These are phyloP conservation scores for Hyphantria cunea DNA, from an alignment of 1,140 invertebrate genomes.

Conservation along the genomic window DNA sequence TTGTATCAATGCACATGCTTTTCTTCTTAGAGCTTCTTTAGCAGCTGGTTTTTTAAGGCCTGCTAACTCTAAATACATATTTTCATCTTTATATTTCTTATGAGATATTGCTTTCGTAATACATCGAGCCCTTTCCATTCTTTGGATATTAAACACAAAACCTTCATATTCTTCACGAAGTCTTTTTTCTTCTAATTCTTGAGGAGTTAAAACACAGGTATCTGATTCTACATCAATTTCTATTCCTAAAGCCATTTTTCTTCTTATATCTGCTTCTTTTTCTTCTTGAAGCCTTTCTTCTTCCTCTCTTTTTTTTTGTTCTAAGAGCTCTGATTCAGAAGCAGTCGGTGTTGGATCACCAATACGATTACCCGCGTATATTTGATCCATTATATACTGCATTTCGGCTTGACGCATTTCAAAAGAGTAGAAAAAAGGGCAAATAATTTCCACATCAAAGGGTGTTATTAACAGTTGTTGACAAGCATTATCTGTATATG, in stretches of 20 bases:
- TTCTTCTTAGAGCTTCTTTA: constrained; percentile 44
- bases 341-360: constrained; percentile 67
- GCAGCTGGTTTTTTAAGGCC: constrained; percentile 64
- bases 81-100: constrained; percentile 60
- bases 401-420: constrained; percentile 68
- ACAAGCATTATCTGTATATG: constrained; percentile 68
- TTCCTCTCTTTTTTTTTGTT: constrained; percentile 54
- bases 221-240: constrained; percentile 48
- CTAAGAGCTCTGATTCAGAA: constrained; percentile 54
- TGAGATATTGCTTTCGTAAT: constrained; percentile 44
- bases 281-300: constrained; percentile 49
- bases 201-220: constrained; percentile 42
- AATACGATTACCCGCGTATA: constrained; percentile 66
- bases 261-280: constrained; percentile 57
- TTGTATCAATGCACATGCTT: constrained; percentile 59
- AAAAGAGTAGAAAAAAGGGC: constrained; percentile 71
- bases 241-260: constrained; percentile 58
- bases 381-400: constrained; percentile 71
- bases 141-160: constrained; percentile 65
- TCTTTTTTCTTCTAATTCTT: constrained; percentile 51
- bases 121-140: constrained; percentile 64
- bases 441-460: constrained; percentile 62
- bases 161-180: constrained; percentile 53
- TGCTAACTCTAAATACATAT: constrained; percentile 67
- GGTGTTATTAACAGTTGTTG: constrained; percentile 68